Percentiles rank a stretch among this genome's conserved stretches.
Evolutionary conservation across 1,140 invertebrate genomes (phyloP).

Genomic region (Pomacea maculata): DNA sequence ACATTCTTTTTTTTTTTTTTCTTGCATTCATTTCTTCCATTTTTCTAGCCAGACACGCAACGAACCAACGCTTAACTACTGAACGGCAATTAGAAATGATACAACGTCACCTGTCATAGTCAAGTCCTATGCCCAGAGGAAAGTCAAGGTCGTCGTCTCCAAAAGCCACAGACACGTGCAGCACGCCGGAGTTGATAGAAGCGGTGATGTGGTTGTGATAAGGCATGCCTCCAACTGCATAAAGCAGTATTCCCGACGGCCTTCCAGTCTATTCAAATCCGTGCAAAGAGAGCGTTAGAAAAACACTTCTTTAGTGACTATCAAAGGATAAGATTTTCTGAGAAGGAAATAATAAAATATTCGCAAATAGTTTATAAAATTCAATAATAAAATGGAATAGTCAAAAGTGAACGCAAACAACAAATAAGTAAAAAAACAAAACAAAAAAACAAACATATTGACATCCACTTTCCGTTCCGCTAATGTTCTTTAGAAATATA

Average conservation of each 20-base stretch:
- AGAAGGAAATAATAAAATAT: neutral
- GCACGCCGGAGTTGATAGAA: slow-evolving; percentile 46
- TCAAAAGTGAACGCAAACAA: neutral
- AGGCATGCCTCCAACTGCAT: slow-evolving; percentile 48
- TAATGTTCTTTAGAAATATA: no score
- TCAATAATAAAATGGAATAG: neutral
- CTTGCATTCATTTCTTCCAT: neutral
- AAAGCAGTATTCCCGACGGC: slow-evolving; percentile 55
- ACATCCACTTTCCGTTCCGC: no score
- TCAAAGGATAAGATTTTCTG: no score
- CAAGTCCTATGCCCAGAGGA: slow-evolving; percentile 54
- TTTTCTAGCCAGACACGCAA: no score
- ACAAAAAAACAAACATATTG: no score
- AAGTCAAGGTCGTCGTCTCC: slow-evolving; percentile 74
- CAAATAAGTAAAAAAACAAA: no score
- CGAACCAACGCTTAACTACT: no score
- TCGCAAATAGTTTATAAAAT: neutral
- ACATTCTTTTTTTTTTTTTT: no score
- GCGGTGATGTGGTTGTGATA: slow-evolving; percentile 54
- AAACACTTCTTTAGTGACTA: no score
- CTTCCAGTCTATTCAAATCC: slow-evolving; percentile 47
- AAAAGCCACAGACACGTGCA: slow-evolving; percentile 76
- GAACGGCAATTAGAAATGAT: neutral
- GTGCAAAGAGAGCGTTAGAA: neutral
- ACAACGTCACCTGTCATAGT: slow-evolving; percentile 54